Percentiles rank a stretch among this genome's conserved stretches.
Conservation (phyloP, 2,113 vertebrate genomes). For the Lutjanus erythropterus region DNA sequence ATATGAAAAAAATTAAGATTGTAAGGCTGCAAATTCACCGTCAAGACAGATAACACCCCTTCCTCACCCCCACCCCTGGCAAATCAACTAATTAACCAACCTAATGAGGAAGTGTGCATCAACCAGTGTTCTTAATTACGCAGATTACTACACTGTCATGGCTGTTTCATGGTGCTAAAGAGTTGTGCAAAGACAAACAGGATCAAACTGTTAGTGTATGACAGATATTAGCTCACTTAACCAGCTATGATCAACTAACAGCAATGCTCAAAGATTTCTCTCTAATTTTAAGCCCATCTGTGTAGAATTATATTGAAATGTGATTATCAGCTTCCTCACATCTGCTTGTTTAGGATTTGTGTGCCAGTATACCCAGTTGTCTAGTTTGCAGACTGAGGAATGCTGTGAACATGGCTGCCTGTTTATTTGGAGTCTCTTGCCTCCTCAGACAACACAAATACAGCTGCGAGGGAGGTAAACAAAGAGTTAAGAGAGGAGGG, state of each 20-base stretch:
- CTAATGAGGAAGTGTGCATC: conserved; percentile 58
- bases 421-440: conserved; percentile 36
- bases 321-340: background rate
- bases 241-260: background rate
- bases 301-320: too few species aligned
- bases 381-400: conserved; percentile 48
- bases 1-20: conserved; percentile 2
- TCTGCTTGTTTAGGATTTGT: background rate
- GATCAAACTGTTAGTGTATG: background rate
- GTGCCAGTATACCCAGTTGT: background rate
- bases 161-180: conserved; percentile 23
- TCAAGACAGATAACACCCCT: conserved; percentile 35
- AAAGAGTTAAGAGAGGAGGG: conserved; percentile 18
- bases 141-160: conserved; percentile 45
- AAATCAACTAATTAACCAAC: conserved; percentile 59
- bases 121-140: conserved; percentile 58
- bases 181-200: conserved; percentile 10
- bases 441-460: conserved; percentile 70
- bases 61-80: conserved; percentile 5
- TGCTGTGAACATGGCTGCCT: conserved; percentile 30
- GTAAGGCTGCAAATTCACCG: conserved; percentile 31
- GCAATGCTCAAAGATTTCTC: background rate
- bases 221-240: background rate
- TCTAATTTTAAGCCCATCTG: too few species aligned
- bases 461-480: conserved; percentile 58